These are phyloP conservation scores for Sebastes miniatus DNA, from an alignment of 2,797 vertebrate species.

Conservation along the genomic window DNA sequence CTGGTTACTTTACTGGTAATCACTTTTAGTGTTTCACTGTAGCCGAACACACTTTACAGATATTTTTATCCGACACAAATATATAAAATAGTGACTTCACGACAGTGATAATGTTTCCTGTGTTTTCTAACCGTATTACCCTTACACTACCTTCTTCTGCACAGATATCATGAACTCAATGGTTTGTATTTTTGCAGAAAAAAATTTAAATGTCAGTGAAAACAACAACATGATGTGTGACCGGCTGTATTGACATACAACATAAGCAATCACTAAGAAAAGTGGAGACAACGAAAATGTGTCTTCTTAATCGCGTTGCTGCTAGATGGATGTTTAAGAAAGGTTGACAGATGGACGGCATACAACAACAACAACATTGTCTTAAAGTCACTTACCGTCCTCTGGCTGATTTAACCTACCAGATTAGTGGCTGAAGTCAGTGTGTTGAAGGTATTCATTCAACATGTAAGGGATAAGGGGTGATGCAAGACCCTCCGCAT, in stretches of 20 bases:
- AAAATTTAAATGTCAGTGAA: not conserved
- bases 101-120: too few relatives aligned
- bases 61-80: not conserved
- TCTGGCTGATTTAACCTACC: not conserved
- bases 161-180: too few relatives aligned
- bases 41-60: not conserved
- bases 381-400: not conserved
- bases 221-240: not conserved
- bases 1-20: not conserved
- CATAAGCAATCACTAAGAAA: not conserved
- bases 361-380: not conserved
- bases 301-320: not conserved
- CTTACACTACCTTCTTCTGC: too few relatives aligned
- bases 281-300: not conserved
- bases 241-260: not conserved
- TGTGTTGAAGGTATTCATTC: too few relatives aligned
- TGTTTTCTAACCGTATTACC: too few relatives aligned
- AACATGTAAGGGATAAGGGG: too few relatives aligned
- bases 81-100: not conserved
- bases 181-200: too few relatives aligned
- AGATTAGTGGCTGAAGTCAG: not conserved
- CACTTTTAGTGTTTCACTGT: not conserved
- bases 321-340: not conserved
- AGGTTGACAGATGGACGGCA: not conserved
- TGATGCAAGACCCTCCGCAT: too few relatives aligned